phyloP scores from a whole-genome alignment of 1,140 invertebrate species.

The Stegodyphus mimosarum region DNA sequence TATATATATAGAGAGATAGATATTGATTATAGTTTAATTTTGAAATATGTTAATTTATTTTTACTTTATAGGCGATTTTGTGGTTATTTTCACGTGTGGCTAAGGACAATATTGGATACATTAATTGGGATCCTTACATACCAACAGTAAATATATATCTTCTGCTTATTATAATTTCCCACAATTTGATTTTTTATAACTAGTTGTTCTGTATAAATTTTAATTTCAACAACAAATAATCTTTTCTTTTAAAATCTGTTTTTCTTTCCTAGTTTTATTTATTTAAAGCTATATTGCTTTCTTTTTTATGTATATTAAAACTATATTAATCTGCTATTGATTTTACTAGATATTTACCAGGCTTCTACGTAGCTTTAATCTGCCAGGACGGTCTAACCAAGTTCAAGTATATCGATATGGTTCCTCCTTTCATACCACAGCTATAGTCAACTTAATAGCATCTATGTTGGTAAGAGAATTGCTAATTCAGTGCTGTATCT shows the following conservation, averaged over 20 bases:
- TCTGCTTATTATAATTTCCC: not conserved
- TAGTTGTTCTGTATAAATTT: not conserved
- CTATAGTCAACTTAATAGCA: slow-evolving; percentile 79
- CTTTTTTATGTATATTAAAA: too few species aligned
- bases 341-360: slow-evolving; percentile 78
- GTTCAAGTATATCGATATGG: slow-evolving; percentile 65
- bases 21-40: slow-evolving; percentile 52
- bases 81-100: slow-evolving; percentile 80
- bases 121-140: slow-evolving; percentile 88
- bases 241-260: not conserved
- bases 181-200: not conserved
- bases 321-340: slow-evolving; percentile 35
- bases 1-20: too few species aligned
- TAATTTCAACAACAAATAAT: not conserved
- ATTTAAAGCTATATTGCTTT: not conserved
- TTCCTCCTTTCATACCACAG: slow-evolving; percentile 70
- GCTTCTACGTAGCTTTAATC: slow-evolving; percentile 80
- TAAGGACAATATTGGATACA: slow-evolving; percentile 80
- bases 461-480: slow-evolving; percentile 72
- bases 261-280: not conserved
- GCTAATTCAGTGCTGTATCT: too few species aligned
- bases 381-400: slow-evolving; percentile 82
- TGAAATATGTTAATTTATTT: not conserved
- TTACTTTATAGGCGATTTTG: slow-evolving; percentile 75
- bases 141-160: slow-evolving; percentile 70